Conservation (phyloP, 2,888 invertebrate genomes). For the Drosophila neoperkinsi region DNA sequence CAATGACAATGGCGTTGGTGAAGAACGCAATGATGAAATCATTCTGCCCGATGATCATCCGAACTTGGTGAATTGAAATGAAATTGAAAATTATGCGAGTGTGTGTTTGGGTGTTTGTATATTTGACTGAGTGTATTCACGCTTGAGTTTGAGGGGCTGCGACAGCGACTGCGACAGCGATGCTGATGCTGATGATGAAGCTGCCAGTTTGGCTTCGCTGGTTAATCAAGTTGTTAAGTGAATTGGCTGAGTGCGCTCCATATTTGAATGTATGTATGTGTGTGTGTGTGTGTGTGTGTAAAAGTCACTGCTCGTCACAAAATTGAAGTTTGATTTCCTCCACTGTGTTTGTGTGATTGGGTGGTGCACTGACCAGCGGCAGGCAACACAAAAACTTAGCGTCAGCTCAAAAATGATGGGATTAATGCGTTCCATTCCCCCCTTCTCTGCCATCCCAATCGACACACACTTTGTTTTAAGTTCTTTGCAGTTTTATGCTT, state of each 20-base stretch:
- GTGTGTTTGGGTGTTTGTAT: slow-evolving; percentile 21
- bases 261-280: slow-evolving; percentile 3
- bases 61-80: slow-evolving; percentile 76
- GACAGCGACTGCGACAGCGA: background rate
- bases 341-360: background rate
- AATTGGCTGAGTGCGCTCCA: slow-evolving; percentile 60
- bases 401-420: slow-evolving; percentile 9
- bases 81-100: slow-evolving; percentile 77
- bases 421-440: slow-evolving; percentile 2
- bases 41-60: slow-evolving; percentile 32
- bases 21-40: slow-evolving; percentile 46
- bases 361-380: background rate
- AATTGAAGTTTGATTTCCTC: slow-evolving; percentile 1
- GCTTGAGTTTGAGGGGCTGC: background rate
- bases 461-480: slow-evolving; percentile 13
- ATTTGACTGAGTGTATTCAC: slow-evolving; percentile 23
- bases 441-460: background rate
- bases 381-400: slow-evolving; percentile 1
- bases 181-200: slow-evolving; percentile 52
- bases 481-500: slow-evolving; percentile 16
- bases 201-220: slow-evolving; percentile 39
- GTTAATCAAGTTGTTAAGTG: slow-evolving; percentile 78
- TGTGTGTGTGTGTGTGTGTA: background rate
- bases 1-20: slow-evolving; percentile 51
- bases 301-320: background rate